Evolutionary conservation across 1,140 invertebrate genomes (phyloP), one percentile per base, ranked within the genome.

Genomic region (Pissodes strobi): DNA sequence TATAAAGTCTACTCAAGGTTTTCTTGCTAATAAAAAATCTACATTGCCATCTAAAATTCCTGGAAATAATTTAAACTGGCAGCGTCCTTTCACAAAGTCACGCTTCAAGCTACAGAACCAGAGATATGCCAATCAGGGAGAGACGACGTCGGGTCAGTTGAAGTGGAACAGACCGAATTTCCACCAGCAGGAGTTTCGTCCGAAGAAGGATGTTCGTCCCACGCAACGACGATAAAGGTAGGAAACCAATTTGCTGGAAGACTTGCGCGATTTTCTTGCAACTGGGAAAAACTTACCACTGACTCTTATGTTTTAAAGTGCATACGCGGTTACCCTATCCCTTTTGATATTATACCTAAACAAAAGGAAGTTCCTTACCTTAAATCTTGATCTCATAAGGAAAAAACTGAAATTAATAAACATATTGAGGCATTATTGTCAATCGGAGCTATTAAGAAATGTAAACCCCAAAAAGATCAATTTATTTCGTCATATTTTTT

Each of bases 31-130:
- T 9, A 43, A 17, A n/a, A n/a, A n/a, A n/a, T n/a, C 5, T 17
- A 10, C 39, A 43, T n/a, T 17, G 9, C 39, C 9, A 43, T n/a
- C 39, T 6, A 43, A 17, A 43, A 43, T n/a, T 12, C n/a, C n/a
- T n/a, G n/a, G n/a, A n/a, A n/a, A n/a, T n/a, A n/a, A 43, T 43
- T 43, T 43, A 43, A 43, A 43, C 39, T 43, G 39, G 39, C 9
- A 43, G 39, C 39, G 39, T 17, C 39, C 39, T 13, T n/a, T n/a
- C n/a, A n/a, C n/a, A n/a, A 43, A 43, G 13, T 5, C 39, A 12
- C 39, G 10, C 4, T n/a, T 43, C 9, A 10, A 17, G 39, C 30
- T 34, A n/a, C 30, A n/a, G n/a, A 34, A 34, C 6, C 6, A n/a
- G 6, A 6, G n/a, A 43, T 12, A n/a, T 9, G 39, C 13, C 39